Evolutionary conservation across 2,113 vertebrate genomes (phyloP).

Genomic region (Colossoma macropomum): DNA sequence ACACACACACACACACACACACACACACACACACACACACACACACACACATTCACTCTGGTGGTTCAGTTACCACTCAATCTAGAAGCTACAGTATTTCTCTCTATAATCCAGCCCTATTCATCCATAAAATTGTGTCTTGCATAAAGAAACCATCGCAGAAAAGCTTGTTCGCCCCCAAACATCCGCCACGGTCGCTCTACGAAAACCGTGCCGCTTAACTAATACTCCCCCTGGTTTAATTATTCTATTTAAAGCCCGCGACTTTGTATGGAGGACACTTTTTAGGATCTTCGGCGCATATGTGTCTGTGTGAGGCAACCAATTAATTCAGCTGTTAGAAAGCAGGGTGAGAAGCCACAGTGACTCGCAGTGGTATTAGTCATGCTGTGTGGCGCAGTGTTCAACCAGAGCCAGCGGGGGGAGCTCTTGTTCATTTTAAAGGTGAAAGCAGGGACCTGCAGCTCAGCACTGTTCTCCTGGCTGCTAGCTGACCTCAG

Average conservation of each 20-base stretch:
- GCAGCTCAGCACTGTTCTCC: not conserved
- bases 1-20: no score
- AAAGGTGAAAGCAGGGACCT: slow-evolving; percentile 68
- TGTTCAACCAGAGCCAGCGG: slow-evolving; percentile 54
- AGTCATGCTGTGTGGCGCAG: slow-evolving; percentile 73
- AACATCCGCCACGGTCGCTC: slow-evolving; percentile 64
- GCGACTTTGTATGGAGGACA: slow-evolving; percentile 28
- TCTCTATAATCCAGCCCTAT: slow-evolving; percentile 23
- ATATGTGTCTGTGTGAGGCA: slow-evolving; percentile 58
- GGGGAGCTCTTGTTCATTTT: slow-evolving; percentile 69
- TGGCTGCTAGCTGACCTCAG: not conserved
- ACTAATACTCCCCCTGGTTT: slow-evolving; percentile 54
- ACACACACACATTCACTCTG: not conserved
- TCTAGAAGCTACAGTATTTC: slow-evolving; percentile 20
- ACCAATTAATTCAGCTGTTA: slow-evolving; percentile 78
- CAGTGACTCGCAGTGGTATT: slow-evolving; percentile 69
- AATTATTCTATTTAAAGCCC: slow-evolving; percentile 57
- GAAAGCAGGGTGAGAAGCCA: slow-evolving; percentile 66
- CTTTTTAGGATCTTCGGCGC: slow-evolving; percentile 33
- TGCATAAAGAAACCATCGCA: slow-evolving; percentile 54
- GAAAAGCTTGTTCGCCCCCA: slow-evolving; percentile 45
- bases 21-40: no score
- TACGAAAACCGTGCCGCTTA: slow-evolving; percentile 65
- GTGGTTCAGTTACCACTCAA: slow-evolving; percentile 17
- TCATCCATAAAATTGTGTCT: slow-evolving; percentile 55